Conservation (phyloP, 2,888 invertebrate genomes). For the Prosapia bicincta region DNA sequence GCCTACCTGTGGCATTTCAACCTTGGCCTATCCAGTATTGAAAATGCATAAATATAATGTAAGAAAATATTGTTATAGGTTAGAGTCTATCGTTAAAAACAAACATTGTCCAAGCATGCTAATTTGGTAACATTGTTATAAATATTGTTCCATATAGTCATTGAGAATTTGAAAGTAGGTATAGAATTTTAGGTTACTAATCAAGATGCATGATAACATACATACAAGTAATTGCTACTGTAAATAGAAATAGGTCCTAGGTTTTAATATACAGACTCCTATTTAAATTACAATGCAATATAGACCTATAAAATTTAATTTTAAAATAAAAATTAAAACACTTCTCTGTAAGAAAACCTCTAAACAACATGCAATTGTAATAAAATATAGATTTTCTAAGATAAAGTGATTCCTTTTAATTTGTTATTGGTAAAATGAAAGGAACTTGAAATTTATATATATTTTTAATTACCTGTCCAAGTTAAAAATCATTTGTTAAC, state of each 20-base stretch:
- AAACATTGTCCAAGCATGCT: constrained; percentile 3
- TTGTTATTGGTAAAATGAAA: too few species aligned
- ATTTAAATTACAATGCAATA: not conserved
- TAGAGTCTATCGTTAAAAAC: constrained; percentile 10
- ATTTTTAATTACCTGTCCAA: too few species aligned
- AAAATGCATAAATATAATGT: constrained; percentile 29
- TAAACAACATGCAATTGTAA: too few species aligned
- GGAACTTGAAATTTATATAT: too few species aligned
- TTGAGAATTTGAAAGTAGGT: not conserved
- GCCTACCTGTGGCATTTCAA: constrained; percentile 27
- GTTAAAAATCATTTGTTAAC: too few species aligned
- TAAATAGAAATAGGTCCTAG: not conserved
- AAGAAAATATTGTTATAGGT: constrained; percentile 25
- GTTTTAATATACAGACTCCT: not conserved
- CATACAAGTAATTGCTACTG: too few species aligned
- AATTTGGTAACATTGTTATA: not conserved
- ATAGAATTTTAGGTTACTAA: not conserved
- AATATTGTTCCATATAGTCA: not conserved
- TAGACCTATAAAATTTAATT: too few species aligned
- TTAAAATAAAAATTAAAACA: too few species aligned
- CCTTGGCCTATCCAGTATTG: constrained; percentile 17
- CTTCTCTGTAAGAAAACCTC: too few species aligned
- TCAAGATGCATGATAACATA: not conserved
- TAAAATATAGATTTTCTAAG: too few species aligned
- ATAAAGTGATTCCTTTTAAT: too few species aligned